Evolutionary conservation across 2,888 invertebrate genomes (phyloP).

Genomic region (Drosophila colorata): DNA sequence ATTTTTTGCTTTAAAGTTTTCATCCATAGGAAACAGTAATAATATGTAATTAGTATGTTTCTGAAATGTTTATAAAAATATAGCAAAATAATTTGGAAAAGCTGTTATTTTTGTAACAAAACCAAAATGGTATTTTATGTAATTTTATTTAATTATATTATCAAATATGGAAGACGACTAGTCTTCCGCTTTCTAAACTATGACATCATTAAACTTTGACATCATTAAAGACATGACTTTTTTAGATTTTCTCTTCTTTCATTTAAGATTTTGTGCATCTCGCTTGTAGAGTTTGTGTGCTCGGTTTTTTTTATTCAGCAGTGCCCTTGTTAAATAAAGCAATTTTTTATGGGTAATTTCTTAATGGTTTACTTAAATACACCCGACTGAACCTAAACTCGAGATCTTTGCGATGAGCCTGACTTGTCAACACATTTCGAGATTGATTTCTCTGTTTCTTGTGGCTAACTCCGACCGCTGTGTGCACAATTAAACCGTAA

Average conservation of each 20-base stretch:
- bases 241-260: constrained; percentile 44
- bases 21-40: too few species aligned
- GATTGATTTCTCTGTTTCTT: constrained; percentile 76
- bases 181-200: constrained; percentile 55
- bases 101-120: too few species aligned
- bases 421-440: constrained; percentile 74
- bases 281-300: constrained; percentile 18
- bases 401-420: constrained; percentile 28
- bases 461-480: constrained; percentile 39
- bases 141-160: background rate
- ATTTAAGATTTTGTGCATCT: constrained; percentile 36
- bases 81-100: too few species aligned
- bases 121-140: constrained; percentile 37
- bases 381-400: constrained; percentile 38
- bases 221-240: constrained; percentile 22
- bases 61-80: too few species aligned
- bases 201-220: constrained; percentile 6
- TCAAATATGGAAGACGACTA: background rate
- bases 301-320: constrained; percentile 15
- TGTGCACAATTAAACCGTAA: constrained; percentile 73
- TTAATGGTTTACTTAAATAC: constrained; percentile 63
- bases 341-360: constrained; percentile 84
- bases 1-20: too few species aligned
- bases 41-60: too few species aligned
- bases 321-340: constrained; percentile 73